phyloP scores from a whole-genome alignment of 2,797 vertebrate genomes.

The Characodon lateralis region DNA sequence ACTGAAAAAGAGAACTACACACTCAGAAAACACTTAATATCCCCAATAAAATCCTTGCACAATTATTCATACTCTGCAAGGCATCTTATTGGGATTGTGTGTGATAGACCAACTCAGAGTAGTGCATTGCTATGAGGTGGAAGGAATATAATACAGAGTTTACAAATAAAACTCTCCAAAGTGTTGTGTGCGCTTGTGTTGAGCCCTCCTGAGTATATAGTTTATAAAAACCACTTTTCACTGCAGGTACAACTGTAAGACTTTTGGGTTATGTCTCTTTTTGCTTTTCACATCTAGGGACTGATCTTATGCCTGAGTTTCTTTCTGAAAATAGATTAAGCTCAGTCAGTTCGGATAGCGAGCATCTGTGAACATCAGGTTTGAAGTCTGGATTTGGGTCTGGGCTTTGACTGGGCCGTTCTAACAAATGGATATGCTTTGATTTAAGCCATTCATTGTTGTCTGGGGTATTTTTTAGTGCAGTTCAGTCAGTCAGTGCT shows the following conservation, averaged over 20 bases:
- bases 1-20: neutral
- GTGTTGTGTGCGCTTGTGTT: neutral
- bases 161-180: no score
- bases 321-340: no score
- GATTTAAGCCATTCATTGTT: neutral
- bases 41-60: neutral
- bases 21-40: neutral
- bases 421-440: neutral
- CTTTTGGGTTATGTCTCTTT: no score
- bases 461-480: neutral
- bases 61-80: neutral
- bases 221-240: no score
- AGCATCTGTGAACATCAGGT: no score
- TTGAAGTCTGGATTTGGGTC: no score
- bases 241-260: no score
- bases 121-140: neutral
- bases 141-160: neutral
- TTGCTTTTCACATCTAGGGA: no score
- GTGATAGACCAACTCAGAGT: neutral
- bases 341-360: no score
- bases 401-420: neutral
- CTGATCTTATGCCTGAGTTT: no score
- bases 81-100: neutral
- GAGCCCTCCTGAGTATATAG: no score
- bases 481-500: neutral